phyloP scores from a whole-genome alignment of 2,113 vertebrate genomes.

The Eulacestoma nigropectus region DNA sequence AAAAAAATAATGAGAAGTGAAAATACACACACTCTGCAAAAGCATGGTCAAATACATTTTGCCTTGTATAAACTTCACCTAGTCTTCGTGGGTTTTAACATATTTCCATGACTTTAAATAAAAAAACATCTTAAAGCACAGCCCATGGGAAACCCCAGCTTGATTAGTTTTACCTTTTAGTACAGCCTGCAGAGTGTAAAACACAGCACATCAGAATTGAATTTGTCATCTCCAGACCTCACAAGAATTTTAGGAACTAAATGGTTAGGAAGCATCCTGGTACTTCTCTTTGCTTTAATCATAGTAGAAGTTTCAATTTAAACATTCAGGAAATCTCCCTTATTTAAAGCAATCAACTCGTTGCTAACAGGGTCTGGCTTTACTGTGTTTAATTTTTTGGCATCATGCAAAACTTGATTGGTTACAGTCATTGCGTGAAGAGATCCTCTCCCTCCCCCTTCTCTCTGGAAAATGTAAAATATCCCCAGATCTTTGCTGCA shows the following conservation, averaged over 20 bases:
- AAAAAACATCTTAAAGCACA: slow-evolving; percentile 74
- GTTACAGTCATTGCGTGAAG: slow-evolving; percentile 68
- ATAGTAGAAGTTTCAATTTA: slow-evolving; percentile 83
- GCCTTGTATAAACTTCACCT: slow-evolving; percentile 71
- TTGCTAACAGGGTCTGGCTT: slow-evolving; percentile 77
- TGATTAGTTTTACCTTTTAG: slow-evolving; percentile 83
- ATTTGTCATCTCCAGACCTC: slow-evolving; percentile 86
- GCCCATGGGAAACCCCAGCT: slow-evolving; percentile 78
- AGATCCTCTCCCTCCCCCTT: slow-evolving; percentile 11
- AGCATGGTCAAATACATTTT: slow-evolving; percentile 61
- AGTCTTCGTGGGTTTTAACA: slow-evolving; percentile 70
- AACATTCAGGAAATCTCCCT: slow-evolving; percentile 84
- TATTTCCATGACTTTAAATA: slow-evolving; percentile 79
- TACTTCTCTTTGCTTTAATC: slow-evolving; percentile 83
- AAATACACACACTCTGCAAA: slow-evolving; percentile 70
- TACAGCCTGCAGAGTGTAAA: slow-evolving; percentile 82
- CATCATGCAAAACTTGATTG: slow-evolving; percentile 77
- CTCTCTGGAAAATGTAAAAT: slow-evolving; percentile 19
- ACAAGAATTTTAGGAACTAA: slow-evolving; percentile 84
- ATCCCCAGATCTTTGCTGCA: slow-evolving; percentile 41
- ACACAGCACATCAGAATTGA: slow-evolving; percentile 83
- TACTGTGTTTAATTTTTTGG: slow-evolving; percentile 80
- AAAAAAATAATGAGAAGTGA: slow-evolving; percentile 73
- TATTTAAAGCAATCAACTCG: slow-evolving; percentile 84
- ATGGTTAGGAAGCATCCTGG: slow-evolving; percentile 80